Base-by-base conservation (phyloP, 2,113 vertebrate genomes). In the Polyodon spathula region DNA sequence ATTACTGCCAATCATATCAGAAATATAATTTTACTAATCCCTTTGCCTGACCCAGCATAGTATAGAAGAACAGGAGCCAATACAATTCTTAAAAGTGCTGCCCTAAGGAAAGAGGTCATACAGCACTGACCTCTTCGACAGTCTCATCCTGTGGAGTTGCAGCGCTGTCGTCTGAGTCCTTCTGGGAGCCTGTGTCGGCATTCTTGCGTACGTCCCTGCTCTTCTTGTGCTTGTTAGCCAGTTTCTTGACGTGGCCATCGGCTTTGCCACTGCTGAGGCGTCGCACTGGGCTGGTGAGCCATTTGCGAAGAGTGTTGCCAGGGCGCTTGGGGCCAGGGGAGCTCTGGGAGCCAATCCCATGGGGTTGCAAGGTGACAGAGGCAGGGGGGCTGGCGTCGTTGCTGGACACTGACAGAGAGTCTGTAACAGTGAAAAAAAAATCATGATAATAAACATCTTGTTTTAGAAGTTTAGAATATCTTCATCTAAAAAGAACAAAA, bases 151-250 rank as follows among this genome's bases (percentile, higher is more conserved):
- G 96, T 0, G 96, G 96, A 0, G 95, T 99, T 0, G 95, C 95
- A 0, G 94, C 93, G 0, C 95, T 97, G 66, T 99, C 96, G 1
- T 99, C 96, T 0, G 94, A 97, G 78, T 99, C 96, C 72, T 97
- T 98, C 80, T 97, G 94, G 0, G 93, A 93, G 53, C 92, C 92
- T 0, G 87, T 81, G 1, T 99, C 96, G 0, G 90, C 81, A 1
- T 91, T 95, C 78, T 97, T 99, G 50, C 96, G 92, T 43, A 94
- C 90, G 11, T 98, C 95, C 4, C 93, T 79, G 66, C 84, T 95
- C 78, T 99, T 98, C 85, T 98, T 99, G 76, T 95, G 94, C 70
- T 98, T 99, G 83, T 93, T 91, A 0, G 93, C 93, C 50, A 98
- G 82, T 60, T 98, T 98, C 80, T 99, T 99, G 44, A 95, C 94